Evolutionary conservation across 1,140 invertebrate genomes (phyloP).

Genomic region (Drosophila ohnishii): DNA sequence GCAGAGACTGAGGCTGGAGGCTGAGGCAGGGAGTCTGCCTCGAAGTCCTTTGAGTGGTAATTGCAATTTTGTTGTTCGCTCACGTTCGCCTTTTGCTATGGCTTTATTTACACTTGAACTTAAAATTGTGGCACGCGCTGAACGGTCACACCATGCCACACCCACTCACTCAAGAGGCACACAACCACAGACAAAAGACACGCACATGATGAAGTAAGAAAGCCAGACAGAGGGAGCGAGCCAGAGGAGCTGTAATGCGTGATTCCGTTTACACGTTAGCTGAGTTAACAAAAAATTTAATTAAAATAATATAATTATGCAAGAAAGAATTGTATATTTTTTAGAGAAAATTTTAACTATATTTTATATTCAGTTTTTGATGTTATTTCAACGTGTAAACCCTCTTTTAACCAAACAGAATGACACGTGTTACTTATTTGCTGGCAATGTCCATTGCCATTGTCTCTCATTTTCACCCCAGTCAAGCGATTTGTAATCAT

Average conservation of each 20-base stretch:
- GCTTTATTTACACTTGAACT: slow-evolving; percentile 74
- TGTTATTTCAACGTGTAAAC: slow-evolving; percentile 1
- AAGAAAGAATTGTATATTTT: background rate
- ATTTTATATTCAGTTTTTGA: background rate
- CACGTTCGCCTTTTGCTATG: slow-evolving; percentile 56
- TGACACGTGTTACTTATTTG: slow-evolving; percentile 22
- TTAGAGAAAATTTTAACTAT: background rate
- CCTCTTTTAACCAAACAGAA: background rate
- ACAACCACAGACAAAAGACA: slow-evolving; percentile 1
- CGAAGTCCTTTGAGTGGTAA: slow-evolving; percentile 52
- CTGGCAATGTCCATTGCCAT: slow-evolving; percentile 9
- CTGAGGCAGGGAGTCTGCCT: slow-evolving; percentile 3
- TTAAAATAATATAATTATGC: background rate
- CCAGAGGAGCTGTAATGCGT: background rate
- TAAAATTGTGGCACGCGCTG: slow-evolving; percentile 60
- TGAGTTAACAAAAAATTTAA: background rate
- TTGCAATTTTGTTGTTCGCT: slow-evolving; percentile 61
- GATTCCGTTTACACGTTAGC: background rate
- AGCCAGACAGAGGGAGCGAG: background rate
- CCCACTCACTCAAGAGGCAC: slow-evolving; percentile 8
- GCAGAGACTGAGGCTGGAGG: background rate
- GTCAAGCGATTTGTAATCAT: slow-evolving; percentile 56
- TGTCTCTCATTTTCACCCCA: slow-evolving; percentile 15
- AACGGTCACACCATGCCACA: slow-evolving; percentile 3
- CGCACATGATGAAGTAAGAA: background rate